These are phyloP conservation scores for Fopius arisanus DNA, from an alignment of 1,140 invertebrate species.

Conservation along the genomic window DNA sequence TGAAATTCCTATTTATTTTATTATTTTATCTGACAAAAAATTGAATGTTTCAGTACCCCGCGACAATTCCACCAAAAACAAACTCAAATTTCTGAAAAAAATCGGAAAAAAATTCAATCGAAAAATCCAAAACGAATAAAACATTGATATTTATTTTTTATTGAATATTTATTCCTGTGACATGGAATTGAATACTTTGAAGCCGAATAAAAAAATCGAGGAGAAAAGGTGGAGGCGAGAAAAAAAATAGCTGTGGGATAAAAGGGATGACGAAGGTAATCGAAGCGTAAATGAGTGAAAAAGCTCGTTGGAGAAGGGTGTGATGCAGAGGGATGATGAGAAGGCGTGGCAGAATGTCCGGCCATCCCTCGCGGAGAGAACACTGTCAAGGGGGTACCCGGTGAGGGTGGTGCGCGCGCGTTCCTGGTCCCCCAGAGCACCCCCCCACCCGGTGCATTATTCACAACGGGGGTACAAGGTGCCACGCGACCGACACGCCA, in stretches of 20 bases:
- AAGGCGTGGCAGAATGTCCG: neutral
- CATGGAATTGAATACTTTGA: too few species aligned
- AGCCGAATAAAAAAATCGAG: neutral
- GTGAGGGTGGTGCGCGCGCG: neutral
- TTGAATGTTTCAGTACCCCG: neutral
- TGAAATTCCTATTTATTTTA: neutral
- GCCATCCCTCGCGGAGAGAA: neutral
- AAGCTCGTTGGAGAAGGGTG: constrained; percentile 7
- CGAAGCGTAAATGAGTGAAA: constrained; percentile 13
- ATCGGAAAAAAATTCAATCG: too few species aligned
- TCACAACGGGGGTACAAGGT: neutral
- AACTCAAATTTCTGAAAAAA: too few species aligned
- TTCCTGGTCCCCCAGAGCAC: neutral
- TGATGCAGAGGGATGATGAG: neutral
- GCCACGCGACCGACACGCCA: constrained; percentile 4
- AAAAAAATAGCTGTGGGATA: neutral
- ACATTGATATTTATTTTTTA: too few species aligned
- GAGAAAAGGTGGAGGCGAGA: neutral
- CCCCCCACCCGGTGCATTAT: neutral
- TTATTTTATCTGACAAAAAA: neutral
- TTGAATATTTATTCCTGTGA: too few species aligned
- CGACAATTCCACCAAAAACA: too few species aligned
- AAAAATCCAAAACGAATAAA: too few species aligned
- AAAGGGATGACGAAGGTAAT: neutral
- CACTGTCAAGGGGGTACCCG: neutral